Base-by-base conservation (phyloP, 1,140 invertebrate species). In the Bacillus rossius region DNA sequence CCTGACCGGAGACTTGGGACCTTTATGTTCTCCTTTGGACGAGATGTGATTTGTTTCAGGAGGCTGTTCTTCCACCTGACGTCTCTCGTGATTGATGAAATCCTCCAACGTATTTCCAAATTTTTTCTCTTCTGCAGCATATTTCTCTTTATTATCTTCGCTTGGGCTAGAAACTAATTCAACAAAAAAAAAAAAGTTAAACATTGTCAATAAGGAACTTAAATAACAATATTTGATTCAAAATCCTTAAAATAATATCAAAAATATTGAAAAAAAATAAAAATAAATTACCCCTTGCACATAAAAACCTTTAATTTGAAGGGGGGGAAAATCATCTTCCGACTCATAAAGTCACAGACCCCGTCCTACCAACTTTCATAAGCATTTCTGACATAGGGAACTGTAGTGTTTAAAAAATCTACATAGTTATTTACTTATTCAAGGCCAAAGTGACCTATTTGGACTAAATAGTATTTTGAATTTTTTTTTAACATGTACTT, bases 61-160 rank as follows among this genome's bases (percentile, higher is more conserved):
- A 20, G 47, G 51, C 51, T 53, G 26, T 16, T n/a, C 26, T 7
- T 53, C 51, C 19, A 22, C 14, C 26, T 53, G n/a, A 4, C 40
- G 19, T 17, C 20, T 22, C 20, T 37, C 38, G 22, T 53, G 4
- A 16, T n/a, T 41, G 8, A n/a, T 53, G 19, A 26, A 8, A 16
- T 52, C 57, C 14, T 54, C 57, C 41, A 59, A 23, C 22, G 45
- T n/a, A 37, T 55, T 51, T 19, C 57, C 57, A 2, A 59, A 20
- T 29, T 68, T 64, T 49, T 68, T 68, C 55, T 68, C 66, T 62
- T 68, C 66, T 41, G 48, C 63, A 29, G 58, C 61, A 52, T 68
- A 67, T 62, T 67, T 67, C 40, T 61, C 52, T 7, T 48, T 41
- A 14, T 54, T 13, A 13, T 60, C 43, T 8, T 56, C 22, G 25